Conservation (phyloP, 2,888 invertebrate genomes). For the Lathronympha strigana region DNA sequence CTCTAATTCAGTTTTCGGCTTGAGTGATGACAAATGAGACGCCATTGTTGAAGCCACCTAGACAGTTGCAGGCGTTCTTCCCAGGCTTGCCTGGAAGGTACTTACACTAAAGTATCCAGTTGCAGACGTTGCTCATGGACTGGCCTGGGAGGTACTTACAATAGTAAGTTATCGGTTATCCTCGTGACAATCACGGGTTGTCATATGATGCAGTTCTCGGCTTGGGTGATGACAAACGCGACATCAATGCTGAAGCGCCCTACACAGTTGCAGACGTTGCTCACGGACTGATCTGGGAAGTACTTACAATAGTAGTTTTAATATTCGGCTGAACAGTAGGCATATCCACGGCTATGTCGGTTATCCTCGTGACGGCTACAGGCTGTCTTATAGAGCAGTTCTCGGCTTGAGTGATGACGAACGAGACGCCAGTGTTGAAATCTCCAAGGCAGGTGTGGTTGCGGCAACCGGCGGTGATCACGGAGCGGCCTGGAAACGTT, state of each 20-base stretch:
- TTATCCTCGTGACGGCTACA: constrained; percentile 29
- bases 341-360: constrained; percentile 13
- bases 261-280: not conserved
- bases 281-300: not conserved
- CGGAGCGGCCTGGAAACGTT: constrained; percentile 46
- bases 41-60: constrained; percentile 75
- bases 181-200: too few species aligned
- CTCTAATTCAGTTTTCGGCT: constrained; percentile 56
- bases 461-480: constrained; percentile 51
- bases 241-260: not conserved
- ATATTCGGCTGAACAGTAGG: constrained; percentile 13
- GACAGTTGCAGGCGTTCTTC: too few species aligned
- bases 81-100: too few species aligned
- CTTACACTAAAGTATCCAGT: too few species aligned
- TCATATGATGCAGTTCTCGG: not conserved
- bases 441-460: constrained; percentile 68
- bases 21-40: constrained; percentile 64
- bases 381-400: constrained; percentile 49
- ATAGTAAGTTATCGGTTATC: too few species aligned
- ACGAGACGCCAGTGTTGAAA: constrained; percentile 73
- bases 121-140: too few species aligned
- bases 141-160: too few species aligned
- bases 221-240: not conserved
- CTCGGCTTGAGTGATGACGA: constrained; percentile 56
- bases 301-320: constrained; percentile 8